Evolutionary conservation across 2,797 vertebrate genomes (phyloP).

Genomic region (Ambastaia sidthimunki): DNA sequence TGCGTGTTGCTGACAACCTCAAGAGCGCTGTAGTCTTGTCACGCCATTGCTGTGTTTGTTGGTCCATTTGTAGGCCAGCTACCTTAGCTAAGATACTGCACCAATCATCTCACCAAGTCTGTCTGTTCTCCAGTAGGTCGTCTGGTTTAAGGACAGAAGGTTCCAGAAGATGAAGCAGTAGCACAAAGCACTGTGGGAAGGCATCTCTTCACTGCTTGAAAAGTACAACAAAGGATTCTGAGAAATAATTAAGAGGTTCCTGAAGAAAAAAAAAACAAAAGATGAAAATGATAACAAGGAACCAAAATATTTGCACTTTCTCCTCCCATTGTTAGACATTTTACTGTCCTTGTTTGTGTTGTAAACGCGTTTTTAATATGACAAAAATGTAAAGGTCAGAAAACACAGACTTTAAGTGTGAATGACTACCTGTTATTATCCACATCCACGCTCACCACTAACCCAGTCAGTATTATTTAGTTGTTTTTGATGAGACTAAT

Average conservation of each 20-base stretch:
- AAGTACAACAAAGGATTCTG: slow-evolving; percentile 65
- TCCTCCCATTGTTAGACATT: slow-evolving; percentile 76
- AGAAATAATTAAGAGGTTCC: slow-evolving; percentile 66
- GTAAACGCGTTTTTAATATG: slow-evolving; percentile 62
- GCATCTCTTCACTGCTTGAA: slow-evolving; percentile 66
- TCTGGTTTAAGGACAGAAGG: slow-evolving; percentile 85
- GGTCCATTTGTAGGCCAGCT: slow-evolving; percentile 54
- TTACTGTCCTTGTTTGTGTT: slow-evolving; percentile 65
- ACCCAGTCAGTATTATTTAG: slow-evolving; percentile 54
- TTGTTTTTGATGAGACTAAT: slow-evolving; percentile 13
- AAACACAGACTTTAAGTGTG: slow-evolving; percentile 49
- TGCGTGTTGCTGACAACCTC: slow-evolving; percentile 31
- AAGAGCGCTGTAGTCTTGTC: slow-evolving; percentile 51
- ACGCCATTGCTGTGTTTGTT: slow-evolving; percentile 42
- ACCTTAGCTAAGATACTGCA: slow-evolving; percentile 45
- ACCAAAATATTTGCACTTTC: slow-evolving; percentile 87
- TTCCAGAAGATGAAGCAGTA: slow-evolving; percentile 74
- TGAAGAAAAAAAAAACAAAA: slow-evolving; percentile 52
- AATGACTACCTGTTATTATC: slow-evolving; percentile 37
- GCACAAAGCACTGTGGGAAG: slow-evolving; percentile 74
- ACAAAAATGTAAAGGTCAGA: slow-evolving; percentile 42
- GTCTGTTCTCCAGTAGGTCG: slow-evolving; percentile 83
- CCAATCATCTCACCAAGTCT: slow-evolving; percentile 39
- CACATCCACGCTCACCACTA: slow-evolving; percentile 47
- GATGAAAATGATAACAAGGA: slow-evolving; percentile 62